Conservation (phyloP, 2,888 invertebrate genomes). For the Nemotelus nigrinus region DNA sequence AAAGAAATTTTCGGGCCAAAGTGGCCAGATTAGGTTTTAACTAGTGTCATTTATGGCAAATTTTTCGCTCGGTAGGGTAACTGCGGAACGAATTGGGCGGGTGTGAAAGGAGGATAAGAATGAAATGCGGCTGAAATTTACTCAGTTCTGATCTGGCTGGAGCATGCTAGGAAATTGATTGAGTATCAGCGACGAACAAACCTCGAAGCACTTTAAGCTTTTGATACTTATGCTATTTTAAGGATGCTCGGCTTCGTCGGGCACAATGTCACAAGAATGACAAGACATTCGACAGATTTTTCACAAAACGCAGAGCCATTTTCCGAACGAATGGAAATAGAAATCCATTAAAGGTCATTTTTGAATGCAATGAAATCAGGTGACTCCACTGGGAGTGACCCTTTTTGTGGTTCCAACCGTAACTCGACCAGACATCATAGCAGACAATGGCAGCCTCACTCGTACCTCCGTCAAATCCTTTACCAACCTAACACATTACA, state of each 20-base stretch:
- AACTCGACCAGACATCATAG: neutral
- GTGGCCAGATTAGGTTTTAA: conserved; percentile 39
- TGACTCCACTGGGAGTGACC: conserved; percentile 21
- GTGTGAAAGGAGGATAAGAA: neutral
- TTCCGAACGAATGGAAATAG: neutral
- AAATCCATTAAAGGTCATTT: conserved; percentile 19
- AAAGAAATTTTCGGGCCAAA: conserved; percentile 33
- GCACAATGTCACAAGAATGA: too few relatives aligned
- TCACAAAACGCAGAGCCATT: neutral
- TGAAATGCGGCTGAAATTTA: too few relatives aligned
- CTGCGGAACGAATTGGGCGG: neutral
- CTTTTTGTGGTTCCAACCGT: conserved; percentile 10
- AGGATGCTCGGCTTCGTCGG: too few relatives aligned
- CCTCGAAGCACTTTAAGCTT: too few relatives aligned
- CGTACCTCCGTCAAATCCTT: neutral
- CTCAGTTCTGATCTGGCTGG: too few relatives aligned
- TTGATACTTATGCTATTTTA: too few relatives aligned
- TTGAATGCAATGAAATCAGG: conserved; percentile 24
- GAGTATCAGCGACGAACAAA: too few relatives aligned
- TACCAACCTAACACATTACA: neutral
- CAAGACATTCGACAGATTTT: too few relatives aligned
- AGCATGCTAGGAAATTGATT: too few relatives aligned
- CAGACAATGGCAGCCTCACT: neutral
- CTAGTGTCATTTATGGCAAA: conserved; percentile 39
- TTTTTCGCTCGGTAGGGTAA: neutral